Conservation (phyloP, 2,797 vertebrate species). For the Lagocephalus sceleratus region DNA sequence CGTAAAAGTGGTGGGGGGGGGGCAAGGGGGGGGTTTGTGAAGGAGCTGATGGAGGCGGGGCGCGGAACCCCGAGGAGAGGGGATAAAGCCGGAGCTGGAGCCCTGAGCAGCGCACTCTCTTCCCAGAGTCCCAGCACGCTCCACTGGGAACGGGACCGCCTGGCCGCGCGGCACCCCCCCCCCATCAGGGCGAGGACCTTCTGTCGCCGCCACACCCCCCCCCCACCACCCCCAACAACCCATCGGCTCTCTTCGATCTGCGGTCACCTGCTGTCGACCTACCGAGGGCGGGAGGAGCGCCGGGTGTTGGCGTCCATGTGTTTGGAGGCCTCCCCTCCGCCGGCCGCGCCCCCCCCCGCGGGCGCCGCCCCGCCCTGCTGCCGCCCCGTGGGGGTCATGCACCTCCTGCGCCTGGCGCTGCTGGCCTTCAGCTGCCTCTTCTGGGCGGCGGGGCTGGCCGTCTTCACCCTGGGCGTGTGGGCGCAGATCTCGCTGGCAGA, state of each 20-base stretch:
- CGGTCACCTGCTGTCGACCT: slow-evolving; percentile 66
- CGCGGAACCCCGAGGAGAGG: slow-evolving; percentile 39
- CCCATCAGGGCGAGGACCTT: slow-evolving; percentile 50
- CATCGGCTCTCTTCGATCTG: slow-evolving; percentile 72
- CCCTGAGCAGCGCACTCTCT: slow-evolving; percentile 73
- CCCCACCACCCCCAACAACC: no score
- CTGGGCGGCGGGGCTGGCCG: slow-evolving; percentile 84
- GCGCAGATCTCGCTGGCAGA: slow-evolving; percentile 80
- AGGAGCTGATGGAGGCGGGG: slow-evolving; percentile 43
- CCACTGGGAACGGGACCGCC: slow-evolving; percentile 69
- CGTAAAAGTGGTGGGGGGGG: slow-evolving; percentile 62
- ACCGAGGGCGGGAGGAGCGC: slow-evolving; percentile 63
- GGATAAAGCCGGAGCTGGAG: slow-evolving; percentile 61
- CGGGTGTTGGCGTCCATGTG: slow-evolving; percentile 68
- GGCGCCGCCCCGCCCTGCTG: slow-evolving; percentile 66
- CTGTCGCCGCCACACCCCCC: slow-evolving; percentile 57
- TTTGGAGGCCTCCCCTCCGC: slow-evolving; percentile 75
- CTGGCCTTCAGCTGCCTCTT: slow-evolving; percentile 88
- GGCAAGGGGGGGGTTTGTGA: slow-evolving; percentile 46
- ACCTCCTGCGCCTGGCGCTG: slow-evolving; percentile 82
- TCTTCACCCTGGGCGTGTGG: slow-evolving; percentile 87
- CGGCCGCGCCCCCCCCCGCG: slow-evolving; percentile 60
- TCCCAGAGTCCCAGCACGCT: slow-evolving; percentile 69
- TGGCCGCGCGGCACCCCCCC: slow-evolving; percentile 71
- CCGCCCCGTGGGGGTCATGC: slow-evolving; percentile 75